Percentiles rank a stretch among this genome's conserved stretches.
phyloP scores from a whole-genome alignment of 2,888 invertebrate species.

The Phalera bucephala region DNA sequence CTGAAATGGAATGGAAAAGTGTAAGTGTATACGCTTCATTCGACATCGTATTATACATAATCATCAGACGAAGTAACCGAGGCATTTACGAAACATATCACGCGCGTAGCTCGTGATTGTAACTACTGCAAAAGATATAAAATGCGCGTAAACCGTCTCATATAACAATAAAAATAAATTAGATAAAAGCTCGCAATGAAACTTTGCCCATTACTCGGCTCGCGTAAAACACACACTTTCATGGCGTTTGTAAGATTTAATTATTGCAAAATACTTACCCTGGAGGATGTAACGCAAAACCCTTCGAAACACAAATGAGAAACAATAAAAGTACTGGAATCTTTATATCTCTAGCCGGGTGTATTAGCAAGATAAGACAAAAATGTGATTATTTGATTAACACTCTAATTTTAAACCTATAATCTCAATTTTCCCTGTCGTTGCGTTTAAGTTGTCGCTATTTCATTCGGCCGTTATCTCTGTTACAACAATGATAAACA shows the following conservation, averaged over 20 bases:
- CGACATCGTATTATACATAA: not conserved
- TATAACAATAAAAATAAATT: conserved; percentile 80
- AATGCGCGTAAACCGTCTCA: conserved; percentile 68
- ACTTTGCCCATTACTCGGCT: conserved; percentile 69
- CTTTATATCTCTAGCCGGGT: no score
- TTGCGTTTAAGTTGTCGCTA: no score
- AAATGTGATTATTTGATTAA: no score
- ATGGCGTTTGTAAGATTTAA: conserved; percentile 69
- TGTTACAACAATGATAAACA: no score
- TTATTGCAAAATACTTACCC: conserved; percentile 63
- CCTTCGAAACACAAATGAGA: conserved; percentile 18
- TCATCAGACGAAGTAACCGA: conserved; percentile 7
- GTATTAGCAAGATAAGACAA: no score
- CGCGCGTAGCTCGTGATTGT: conserved; percentile 46
- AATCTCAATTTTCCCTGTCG: no score
- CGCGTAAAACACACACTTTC: conserved; percentile 67
- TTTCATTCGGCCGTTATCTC: no score
- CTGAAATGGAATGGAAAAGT: no score
- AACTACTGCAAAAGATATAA: conserved; percentile 63
- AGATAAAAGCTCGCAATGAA: conserved; percentile 78
- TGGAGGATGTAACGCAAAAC: conserved; percentile 21
- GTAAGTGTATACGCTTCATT: no score
- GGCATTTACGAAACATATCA: conserved; percentile 39
- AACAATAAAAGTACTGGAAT: no score
- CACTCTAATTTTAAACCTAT: no score